A percentile compares a stretch with the other conserved stretches of the same genome.
phyloP scores from a whole-genome alignment of 2,888 invertebrate genomes.

The Noctua janthe region DNA sequence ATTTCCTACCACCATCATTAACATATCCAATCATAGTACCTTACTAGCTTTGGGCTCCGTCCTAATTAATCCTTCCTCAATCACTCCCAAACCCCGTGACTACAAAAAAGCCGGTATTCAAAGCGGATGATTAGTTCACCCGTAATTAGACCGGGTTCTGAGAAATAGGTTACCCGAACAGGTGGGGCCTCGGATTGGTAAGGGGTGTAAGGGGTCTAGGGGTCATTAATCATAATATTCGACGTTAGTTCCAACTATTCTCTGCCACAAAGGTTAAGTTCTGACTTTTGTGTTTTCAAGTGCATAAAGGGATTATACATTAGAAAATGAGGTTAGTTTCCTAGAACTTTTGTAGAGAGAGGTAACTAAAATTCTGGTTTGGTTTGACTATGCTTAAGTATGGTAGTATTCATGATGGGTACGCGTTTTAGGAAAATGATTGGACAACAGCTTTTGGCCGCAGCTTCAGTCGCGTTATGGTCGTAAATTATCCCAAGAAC shows the following conservation, averaged over 20 bases:
- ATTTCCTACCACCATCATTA: conserved; percentile 4
- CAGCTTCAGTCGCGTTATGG: neutral
- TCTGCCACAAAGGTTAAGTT: conserved; percentile 16
- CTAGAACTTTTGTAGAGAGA: neutral
- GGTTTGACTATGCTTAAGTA: neutral
- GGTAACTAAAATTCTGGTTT: neutral
- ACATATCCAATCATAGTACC: neutral
- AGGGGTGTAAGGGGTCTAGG: conserved; percentile 2
- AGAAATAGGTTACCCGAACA: conserved; percentile 62
- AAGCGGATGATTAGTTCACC: conserved; percentile 55
- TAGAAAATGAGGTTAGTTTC: neutral
- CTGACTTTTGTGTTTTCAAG: conserved; percentile 29
- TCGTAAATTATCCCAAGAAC: neutral
- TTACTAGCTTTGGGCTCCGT: neutral
- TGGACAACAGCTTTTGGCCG: neutral
- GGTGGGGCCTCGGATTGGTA: conserved; percentile 51
- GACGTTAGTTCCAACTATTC: conserved; percentile 39
- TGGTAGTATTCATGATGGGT: neutral
- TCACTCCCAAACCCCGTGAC: conserved; percentile 29
- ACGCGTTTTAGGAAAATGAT: neutral
- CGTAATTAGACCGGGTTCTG: conserved; percentile 57
- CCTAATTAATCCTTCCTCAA: conserved; percentile 47
- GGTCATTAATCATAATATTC: conserved; percentile 67
- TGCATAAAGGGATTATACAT: neutral
- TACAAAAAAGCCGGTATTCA: conserved; percentile 52